Conservation (phyloP, 1,140 invertebrate species). For the Ips typographus region DNA sequence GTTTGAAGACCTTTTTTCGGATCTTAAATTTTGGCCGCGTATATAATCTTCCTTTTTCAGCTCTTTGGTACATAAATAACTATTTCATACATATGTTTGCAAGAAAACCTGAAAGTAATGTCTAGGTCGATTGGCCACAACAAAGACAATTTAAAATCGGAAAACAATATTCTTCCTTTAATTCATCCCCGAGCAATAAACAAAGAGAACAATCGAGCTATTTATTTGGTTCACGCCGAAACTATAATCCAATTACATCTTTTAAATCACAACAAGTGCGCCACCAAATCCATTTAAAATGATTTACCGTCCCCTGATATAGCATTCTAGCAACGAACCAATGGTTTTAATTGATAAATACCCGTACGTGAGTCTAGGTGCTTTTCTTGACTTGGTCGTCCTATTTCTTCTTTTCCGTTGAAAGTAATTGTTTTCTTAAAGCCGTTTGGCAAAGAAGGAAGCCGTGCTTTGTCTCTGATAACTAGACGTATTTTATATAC, state of each 20-base stretch:
- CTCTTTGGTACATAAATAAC: too few species aligned
- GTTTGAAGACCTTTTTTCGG: too few species aligned
- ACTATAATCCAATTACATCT: neutral
- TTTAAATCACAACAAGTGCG: conserved; percentile 14
- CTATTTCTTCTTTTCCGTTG: conserved; percentile 23
- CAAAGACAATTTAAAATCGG: too few species aligned
- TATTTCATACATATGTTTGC: too few species aligned
- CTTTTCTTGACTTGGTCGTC: conserved; percentile 24
- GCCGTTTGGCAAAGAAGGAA: conserved; percentile 13
- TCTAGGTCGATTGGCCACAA: too few species aligned
- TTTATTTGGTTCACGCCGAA: conserved; percentile 11
- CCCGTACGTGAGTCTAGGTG: conserved; percentile 42
- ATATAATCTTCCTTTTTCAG: too few species aligned
- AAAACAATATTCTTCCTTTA: too few species aligned
- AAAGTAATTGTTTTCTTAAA: conserved; percentile 31
- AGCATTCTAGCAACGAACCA: conserved; percentile 38
- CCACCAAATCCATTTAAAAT: conserved; percentile 39
- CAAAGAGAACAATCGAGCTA: conserved; percentile 2
- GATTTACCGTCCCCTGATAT: conserved; percentile 43
- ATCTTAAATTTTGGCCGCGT: too few species aligned
- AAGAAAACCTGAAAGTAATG: too few species aligned
- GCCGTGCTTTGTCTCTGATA: conserved; percentile 15
- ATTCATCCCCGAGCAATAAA: neutral
- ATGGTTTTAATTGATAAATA: conserved; percentile 47
- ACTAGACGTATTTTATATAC: conserved; percentile 11